A percentile compares a stretch with the other conserved stretches of the same genome.
These are phyloP conservation scores for Umimayanthus kanabou DNA, from an alignment of 92 coral and sea anemone genomes.

Conservation along the genomic window DNA sequence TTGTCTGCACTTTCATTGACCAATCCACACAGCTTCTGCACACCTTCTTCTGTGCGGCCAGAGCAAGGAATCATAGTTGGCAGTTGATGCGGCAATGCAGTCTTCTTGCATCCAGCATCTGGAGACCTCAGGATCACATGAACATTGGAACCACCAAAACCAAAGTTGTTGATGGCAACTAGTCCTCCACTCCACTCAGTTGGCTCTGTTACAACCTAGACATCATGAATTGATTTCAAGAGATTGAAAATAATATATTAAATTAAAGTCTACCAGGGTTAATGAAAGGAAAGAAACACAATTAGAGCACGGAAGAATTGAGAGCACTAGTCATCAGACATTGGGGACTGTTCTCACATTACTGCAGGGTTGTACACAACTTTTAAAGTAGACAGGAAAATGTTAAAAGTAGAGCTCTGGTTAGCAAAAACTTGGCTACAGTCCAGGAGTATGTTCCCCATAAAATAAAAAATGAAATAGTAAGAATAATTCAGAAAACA, in stretches of 20 bases:
- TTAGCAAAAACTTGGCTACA: too few relatives aligned
- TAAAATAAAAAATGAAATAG: too few relatives aligned
- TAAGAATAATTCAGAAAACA: too few relatives aligned
- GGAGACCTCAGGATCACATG: conserved; percentile 79
- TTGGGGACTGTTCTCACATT: too few relatives aligned
- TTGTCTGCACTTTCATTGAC: conserved; percentile 49
- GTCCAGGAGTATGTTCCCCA: too few relatives aligned
- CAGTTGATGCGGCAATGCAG: conserved; percentile 13
- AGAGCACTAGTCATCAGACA: too few relatives aligned
- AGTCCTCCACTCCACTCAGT: conserved; percentile 83
- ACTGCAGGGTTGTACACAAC: too few relatives aligned
- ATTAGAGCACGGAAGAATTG: not conserved
- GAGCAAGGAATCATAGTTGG: conserved; percentile 70
- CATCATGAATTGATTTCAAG: not conserved
- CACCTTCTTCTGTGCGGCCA: conserved; percentile 78
- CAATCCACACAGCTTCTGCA: conserved; percentile 54
- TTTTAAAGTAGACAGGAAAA: too few relatives aligned
- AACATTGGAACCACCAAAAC: conserved; percentile 91
- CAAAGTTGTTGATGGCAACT: conserved; percentile 83
- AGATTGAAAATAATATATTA: not conserved
- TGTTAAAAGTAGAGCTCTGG: too few relatives aligned
- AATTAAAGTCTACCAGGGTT: not conserved
- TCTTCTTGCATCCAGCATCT: conserved; percentile 13
- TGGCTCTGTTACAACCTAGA: conserved; percentile 73
- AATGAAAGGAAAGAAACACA: not conserved